Evolutionary conservation across 2,888 invertebrate species (phyloP).

Genomic region (Sericinus montela): DNA sequence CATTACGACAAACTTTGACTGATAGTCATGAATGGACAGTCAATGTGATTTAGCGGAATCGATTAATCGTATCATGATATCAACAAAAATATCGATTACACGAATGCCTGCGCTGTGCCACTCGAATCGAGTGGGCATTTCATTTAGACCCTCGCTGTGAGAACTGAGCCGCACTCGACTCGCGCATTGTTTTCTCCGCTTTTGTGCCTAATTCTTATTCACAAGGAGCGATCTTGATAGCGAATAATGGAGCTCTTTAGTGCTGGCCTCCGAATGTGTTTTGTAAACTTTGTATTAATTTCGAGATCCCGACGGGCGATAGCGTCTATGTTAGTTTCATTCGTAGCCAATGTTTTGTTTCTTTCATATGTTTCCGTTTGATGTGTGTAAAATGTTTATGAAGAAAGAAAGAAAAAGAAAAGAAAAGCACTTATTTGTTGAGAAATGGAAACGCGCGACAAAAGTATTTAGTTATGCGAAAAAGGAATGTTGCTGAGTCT

Average conservation of each 20-base stretch:
- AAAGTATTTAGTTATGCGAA: too few relatives aligned
- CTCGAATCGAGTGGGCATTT: conserved; percentile 37
- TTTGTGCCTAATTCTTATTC: conserved; percentile 30
- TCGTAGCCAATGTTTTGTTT: conserved; percentile 20
- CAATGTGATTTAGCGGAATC: background rate
- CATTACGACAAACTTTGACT: too few relatives aligned
- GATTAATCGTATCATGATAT: conserved; percentile 21
- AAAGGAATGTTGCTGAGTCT: too few relatives aligned
- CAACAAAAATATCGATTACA: conserved; percentile 63
- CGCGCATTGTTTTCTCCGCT: conserved; percentile 29
- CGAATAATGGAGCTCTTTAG: conserved; percentile 15
- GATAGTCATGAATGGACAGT: background rate
- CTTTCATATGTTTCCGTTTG: background rate
- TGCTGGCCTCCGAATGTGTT: conserved; percentile 19
- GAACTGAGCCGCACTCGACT: conserved; percentile 30
- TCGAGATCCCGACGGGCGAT: conserved; percentile 23
- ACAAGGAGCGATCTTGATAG: conserved; percentile 27
- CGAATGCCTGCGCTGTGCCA: conserved; percentile 32
- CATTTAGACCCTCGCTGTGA: conserved; percentile 24
- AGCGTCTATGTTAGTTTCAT: conserved; percentile 19
- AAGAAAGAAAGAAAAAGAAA: too few relatives aligned
- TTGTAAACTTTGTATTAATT: conserved; percentile 32
- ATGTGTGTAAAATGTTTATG: too few relatives aligned
- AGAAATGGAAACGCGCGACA: too few relatives aligned
- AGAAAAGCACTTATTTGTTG: too few relatives aligned